Conservation (phyloP, 2,113 vertebrate species). For the Hydrochoerus hydrochaeris region DNA sequence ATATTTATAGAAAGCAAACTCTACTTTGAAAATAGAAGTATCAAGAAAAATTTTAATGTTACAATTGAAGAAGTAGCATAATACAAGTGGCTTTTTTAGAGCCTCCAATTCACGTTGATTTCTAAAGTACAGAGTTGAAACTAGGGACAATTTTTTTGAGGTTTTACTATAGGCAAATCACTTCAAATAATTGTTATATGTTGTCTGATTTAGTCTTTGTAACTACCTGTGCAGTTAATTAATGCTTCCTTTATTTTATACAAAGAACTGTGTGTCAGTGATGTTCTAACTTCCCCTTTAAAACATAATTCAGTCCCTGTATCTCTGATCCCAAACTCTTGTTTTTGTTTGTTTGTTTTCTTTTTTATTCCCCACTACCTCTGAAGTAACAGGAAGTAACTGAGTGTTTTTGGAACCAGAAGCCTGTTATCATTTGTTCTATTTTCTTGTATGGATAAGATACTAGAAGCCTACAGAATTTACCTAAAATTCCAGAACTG, state of each 20-base stretch:
- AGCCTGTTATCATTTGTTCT: background rate
- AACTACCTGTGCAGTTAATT: background rate
- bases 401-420: conserved; percentile 21
- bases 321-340: background rate
- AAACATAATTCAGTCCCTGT: background rate
- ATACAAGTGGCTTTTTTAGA: background rate
- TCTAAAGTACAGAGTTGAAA: background rate
- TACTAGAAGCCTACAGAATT: background rate
- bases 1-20: conserved; percentile 36
- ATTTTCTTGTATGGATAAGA: background rate
- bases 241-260: background rate
- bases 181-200: background rate
- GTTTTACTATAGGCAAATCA: background rate
- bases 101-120: background rate
- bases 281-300: background rate
- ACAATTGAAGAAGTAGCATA: background rate
- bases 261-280: conserved; percentile 12
- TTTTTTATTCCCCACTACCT: background rate
- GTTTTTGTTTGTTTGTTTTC: background rate
- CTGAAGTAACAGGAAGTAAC: background rate
- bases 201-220: background rate
- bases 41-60: background rate
- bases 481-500: background rate
- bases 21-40: conserved; percentile 31
- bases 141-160: background rate